Base-by-base conservation (phyloP, 2,888 invertebrate genomes). In the Ametastegia equiseti region DNA sequence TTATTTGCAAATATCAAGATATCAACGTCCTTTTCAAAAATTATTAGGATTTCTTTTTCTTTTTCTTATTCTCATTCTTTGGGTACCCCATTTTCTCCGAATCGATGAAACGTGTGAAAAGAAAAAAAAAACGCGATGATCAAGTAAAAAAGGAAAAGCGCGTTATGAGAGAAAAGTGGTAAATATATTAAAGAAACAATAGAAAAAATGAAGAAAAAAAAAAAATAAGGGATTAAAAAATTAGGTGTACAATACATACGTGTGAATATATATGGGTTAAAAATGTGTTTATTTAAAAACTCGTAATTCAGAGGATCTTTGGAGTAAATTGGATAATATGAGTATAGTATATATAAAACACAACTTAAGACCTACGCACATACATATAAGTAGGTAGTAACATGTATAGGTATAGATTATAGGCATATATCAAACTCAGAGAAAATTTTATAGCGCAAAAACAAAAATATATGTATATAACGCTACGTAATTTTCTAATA, bases 301-400 rank as follows among this genome's bases (percentile, higher is more conserved):
- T 85, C 82, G 85, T 86, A 69, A 84, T 84, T 84, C 83, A 71
- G 81, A 84, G 85, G 86, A 85, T 89, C 89, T 89, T 89, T 88
- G 88, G 88, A 83, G 83, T 83, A 71, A n/a, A n/a, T n/a, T n/a
- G n/a, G n/a, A 9, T 67, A 23, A 15, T 30, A 30, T 27, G 27
- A 30, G 30, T 57, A 23, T 57, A 4, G 54, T 11, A 60, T 60
- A 65, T 79, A 47, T 60, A 81, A 67, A 67, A 65, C n/a, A 23
- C 36, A 67, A 67, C 65, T 67, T 67, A 67, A 2, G 19, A 36
- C 39, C 65, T 67, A 67, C 19, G n/a, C n/a, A 82, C 65, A 33
- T 80, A 67, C 57, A 65, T 83, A 80, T 82, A 81, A 80, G 71
- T 83, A n/a, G n/a, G n/a, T n/a, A n/a, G n/a, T n/a, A n/a, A 82